Percentiles rank a stretch among this genome's conserved stretches.
These are phyloP conservation scores for Thermophis baileyi DNA, from an alignment of 2,113 vertebrate genomes.

Conservation along the genomic window DNA sequence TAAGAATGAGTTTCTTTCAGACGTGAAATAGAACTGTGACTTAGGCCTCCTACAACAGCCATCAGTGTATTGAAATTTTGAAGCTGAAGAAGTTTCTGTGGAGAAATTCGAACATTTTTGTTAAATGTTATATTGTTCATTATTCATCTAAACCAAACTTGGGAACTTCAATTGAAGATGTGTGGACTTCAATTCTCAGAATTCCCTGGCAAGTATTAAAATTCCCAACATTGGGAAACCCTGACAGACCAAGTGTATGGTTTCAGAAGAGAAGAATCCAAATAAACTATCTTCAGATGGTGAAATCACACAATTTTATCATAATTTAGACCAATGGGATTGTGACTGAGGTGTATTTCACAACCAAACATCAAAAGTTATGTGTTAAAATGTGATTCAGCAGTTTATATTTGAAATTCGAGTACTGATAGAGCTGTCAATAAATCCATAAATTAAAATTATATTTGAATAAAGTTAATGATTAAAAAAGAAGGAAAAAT, in stretches of 20 bases:
- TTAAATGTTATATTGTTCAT: not conserved
- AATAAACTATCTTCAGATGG: not conserved
- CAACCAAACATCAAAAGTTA: not conserved
- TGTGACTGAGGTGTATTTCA: not conserved
- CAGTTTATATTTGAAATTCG: not conserved
- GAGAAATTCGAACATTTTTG: conserved; percentile 19
- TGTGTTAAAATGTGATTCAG: not conserved
- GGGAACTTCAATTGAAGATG: not conserved
- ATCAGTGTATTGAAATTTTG: conserved; percentile 98
- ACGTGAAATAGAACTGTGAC: conserved; percentile 94
- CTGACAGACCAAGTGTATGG: not conserved
- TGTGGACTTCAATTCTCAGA: not conserved
- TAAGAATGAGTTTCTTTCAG: conserved; percentile 93
- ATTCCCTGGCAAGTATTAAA: not conserved
- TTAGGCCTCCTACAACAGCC: conserved; percentile 94
- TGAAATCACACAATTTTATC: not conserved
- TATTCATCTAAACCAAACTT: not conserved
- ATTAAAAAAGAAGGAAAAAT: not conserved
- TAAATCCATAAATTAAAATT: not conserved
- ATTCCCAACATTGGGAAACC: not conserved
- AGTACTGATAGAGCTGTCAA: not conserved
- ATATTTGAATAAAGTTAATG: not conserved
- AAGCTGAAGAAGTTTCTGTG: conserved; percentile 90
- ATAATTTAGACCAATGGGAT: not conserved
- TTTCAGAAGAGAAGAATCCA: not conserved